These are phyloP conservation scores for Graphium colonna DNA, from an alignment of 2,888 invertebrate genomes.

Conservation along the genomic window DNA sequence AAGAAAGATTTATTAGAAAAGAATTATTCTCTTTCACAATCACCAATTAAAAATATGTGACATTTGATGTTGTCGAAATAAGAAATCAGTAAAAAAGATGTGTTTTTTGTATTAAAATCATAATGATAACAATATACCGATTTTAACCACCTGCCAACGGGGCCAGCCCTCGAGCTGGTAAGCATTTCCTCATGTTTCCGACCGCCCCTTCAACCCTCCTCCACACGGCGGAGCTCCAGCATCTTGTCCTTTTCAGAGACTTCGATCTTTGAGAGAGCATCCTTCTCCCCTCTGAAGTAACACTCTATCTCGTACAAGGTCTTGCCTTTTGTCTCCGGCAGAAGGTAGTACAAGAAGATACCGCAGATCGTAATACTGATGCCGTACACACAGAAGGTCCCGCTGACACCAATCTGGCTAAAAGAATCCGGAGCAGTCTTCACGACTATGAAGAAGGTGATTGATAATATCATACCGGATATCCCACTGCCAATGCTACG, in stretches of 20 bases:
- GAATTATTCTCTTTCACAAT: not conserved
- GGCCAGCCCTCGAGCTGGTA: slow-evolving; percentile 49
- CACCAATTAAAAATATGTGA: not conserved
- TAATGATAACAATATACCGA: slow-evolving; percentile 12
- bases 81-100: not conserved
- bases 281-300: slow-evolving; percentile 57
- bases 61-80: not conserved
- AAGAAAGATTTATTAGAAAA: not conserved
- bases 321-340: slow-evolving; percentile 85
- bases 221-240: slow-evolving; percentile 59
- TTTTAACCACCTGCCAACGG: slow-evolving; percentile 34
- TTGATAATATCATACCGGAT: slow-evolving; percentile 81
- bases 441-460: slow-evolving; percentile 83
- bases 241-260: slow-evolving; percentile 54
- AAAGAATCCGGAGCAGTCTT: slow-evolving; percentile 82
- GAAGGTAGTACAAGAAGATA: slow-evolving; percentile 75
- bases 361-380: slow-evolving; percentile 76
- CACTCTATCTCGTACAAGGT: slow-evolving; percentile 84
- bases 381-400: slow-evolving; percentile 82
- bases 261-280: slow-evolving; percentile 20
- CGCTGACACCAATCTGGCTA: slow-evolving; percentile 71
- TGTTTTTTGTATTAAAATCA: not conserved
- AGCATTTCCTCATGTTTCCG: slow-evolving; percentile 44
- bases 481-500: slow-evolving; percentile 84
- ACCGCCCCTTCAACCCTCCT: slow-evolving; percentile 53